phyloP scores from a whole-genome alignment of 1,140 invertebrate species.

The Drosophila albomicans region DNA sequence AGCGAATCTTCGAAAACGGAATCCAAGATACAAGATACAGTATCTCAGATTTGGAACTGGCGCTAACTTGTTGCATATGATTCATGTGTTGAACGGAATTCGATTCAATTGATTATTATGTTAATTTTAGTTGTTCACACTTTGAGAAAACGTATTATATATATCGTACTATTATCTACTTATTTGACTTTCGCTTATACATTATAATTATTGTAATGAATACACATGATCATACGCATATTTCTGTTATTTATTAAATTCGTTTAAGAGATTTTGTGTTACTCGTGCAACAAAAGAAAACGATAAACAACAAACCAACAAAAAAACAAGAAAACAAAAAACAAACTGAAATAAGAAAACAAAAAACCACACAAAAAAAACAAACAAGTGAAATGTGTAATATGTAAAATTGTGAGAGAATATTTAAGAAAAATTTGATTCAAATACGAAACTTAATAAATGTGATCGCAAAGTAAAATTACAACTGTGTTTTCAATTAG shows the following conservation, averaged over 20 bases:
- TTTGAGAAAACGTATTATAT: slow-evolving; percentile 71
- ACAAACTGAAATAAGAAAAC: slow-evolving; percentile 23
- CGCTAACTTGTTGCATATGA: slow-evolving; percentile 51
- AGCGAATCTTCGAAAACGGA: neutral
- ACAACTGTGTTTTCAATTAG: neutral
- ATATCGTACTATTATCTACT: slow-evolving; percentile 60
- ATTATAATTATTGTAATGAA: slow-evolving; percentile 58
- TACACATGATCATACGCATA: slow-evolving; percentile 71
- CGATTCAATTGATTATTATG: slow-evolving; percentile 59
- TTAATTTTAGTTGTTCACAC: slow-evolving; percentile 72
- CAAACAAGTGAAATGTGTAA: slow-evolving; percentile 76
- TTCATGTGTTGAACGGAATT: slow-evolving; percentile 16
- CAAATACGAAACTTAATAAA: slow-evolving; percentile 84
- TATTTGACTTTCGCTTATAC: slow-evolving; percentile 67
- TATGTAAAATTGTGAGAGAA: slow-evolving; percentile 80
- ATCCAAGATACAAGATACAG: slow-evolving; percentile 6
- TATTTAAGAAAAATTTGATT: slow-evolving; percentile 80
- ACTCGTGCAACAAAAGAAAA: slow-evolving; percentile 72
- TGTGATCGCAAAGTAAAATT: slow-evolving; percentile 77
- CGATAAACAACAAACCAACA: slow-evolving; percentile 46
- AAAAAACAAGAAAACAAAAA: slow-evolving; percentile 48
- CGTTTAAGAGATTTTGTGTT: slow-evolving; percentile 79
- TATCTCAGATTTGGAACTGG: slow-evolving; percentile 16
- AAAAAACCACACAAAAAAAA: slow-evolving; percentile 50
- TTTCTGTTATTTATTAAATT: slow-evolving; percentile 83